These are phyloP conservation scores for Ochropleura leucogaster DNA, from an alignment of 2,888 invertebrate genomes.

Conservation along the genomic window DNA sequence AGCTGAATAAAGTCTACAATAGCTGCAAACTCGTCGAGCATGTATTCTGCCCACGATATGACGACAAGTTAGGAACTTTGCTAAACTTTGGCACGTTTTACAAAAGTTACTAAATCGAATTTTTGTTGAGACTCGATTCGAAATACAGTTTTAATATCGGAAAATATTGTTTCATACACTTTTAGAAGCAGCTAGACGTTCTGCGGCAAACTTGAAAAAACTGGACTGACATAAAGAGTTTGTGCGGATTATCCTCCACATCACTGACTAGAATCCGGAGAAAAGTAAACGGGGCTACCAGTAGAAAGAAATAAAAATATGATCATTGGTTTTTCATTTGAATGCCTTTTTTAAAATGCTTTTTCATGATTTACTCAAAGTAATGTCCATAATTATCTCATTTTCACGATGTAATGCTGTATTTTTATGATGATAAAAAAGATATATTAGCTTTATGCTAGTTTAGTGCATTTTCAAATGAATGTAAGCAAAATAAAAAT, in stretches of 20 bases:
- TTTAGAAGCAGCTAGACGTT: conserved; percentile 37
- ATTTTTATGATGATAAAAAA: neutral
- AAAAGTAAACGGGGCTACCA: neutral
- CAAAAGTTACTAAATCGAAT: conserved; percentile 77
- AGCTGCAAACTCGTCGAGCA: conserved; percentile 4
- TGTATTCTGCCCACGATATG: conserved; percentile 72
- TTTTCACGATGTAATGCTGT: neutral
- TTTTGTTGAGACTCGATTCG: conserved; percentile 73
- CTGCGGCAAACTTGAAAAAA: conserved; percentile 40
- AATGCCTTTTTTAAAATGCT: neutral
- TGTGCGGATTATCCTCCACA: conserved; percentile 27
- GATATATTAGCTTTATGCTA: neutral
- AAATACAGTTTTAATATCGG: conserved; percentile 75
- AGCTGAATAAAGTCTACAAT: conserved; percentile 50
- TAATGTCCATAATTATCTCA: neutral
- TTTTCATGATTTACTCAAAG: neutral
- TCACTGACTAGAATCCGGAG: conserved; percentile 4
- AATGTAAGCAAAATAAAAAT: neutral
- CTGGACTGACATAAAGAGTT: conserved; percentile 32
- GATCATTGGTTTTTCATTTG: neutral
- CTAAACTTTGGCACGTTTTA: conserved; percentile 74
- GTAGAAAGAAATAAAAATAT: neutral
- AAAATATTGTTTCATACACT: conserved; percentile 70
- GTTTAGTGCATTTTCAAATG: neutral
- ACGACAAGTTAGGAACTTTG: conserved; percentile 71